A percentile compares a stretch with the other conserved stretches of the same genome.
phyloP scores from a whole-genome alignment of 2,888 invertebrate species.

The Carcina quercana region DNA sequence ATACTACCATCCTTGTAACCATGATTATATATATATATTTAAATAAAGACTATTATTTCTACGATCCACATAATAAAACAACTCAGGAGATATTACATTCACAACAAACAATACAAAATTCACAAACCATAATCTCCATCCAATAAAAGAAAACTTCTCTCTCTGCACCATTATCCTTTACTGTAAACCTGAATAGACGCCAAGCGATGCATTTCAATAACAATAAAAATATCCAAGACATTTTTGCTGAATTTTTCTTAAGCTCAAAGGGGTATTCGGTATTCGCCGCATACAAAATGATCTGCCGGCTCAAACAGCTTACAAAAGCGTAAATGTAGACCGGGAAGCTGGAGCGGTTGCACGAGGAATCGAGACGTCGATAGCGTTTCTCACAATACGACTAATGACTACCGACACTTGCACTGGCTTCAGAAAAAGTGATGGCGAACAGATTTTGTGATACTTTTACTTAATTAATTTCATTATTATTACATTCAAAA shows the following conservation, averaged over 20 bases:
- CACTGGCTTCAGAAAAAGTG: constrained; percentile 25
- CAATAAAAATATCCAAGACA: no score
- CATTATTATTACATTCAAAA: not conserved
- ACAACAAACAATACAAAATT: no score
- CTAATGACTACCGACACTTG: constrained; percentile 33
- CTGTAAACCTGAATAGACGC: no score
- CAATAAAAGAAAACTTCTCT: no score
- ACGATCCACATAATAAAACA: no score
- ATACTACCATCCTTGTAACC: no score
- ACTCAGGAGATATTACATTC: no score
- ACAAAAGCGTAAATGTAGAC: constrained; percentile 1
- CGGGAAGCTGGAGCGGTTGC: not conserved
- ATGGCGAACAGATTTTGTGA: not conserved
- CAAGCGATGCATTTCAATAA: no score
- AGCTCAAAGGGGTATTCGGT: not conserved
- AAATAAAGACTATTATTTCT: no score
- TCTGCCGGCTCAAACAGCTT: not conserved
- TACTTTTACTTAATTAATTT: not conserved
- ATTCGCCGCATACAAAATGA: not conserved
- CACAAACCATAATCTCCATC: no score
- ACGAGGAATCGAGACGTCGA: constrained; percentile 32
- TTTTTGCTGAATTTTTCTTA: not conserved
- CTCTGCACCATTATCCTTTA: no score
- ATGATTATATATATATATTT: no score
- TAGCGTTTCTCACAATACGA: constrained; percentile 35